Conservation (phyloP, 2,797 vertebrate species). For the Brachyrhaphis roseni region DNA sequence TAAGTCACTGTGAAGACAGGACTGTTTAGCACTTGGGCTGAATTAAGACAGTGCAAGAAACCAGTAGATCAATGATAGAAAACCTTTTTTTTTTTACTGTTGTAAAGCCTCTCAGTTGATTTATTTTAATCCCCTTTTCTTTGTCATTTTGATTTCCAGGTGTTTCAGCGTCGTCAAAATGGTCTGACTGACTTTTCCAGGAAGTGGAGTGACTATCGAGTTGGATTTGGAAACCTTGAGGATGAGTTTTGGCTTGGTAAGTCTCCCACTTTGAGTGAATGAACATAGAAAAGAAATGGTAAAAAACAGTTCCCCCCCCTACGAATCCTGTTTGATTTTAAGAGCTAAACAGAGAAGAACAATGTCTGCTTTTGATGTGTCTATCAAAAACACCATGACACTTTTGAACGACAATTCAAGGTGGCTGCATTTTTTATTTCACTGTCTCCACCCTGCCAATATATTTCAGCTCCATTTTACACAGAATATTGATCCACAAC, state of each 20-base stretch:
- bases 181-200: constrained; percentile 96
- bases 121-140: not conserved
- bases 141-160: constrained; percentile 70
- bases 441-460: not conserved
- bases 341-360: not conserved
- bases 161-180: constrained; percentile 96
- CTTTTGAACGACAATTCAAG: not conserved
- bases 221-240: constrained; percentile 95
- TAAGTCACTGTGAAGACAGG: constrained; percentile 78
- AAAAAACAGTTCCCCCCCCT: not conserved
- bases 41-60: not conserved
- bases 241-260: constrained; percentile 99
- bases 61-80: not conserved
- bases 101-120: not conserved
- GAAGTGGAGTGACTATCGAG: constrained; percentile 94
- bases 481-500: constrained; percentile 29
- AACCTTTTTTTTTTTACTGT: not conserved
- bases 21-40: not conserved
- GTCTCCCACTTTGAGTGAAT: constrained; percentile 13
- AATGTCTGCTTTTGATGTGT: not conserved
- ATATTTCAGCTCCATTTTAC: constrained; percentile 27
- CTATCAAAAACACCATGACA: not conserved
- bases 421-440: constrained; percentile 7
- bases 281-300: not conserved
- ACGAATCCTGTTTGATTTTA: not conserved